Evolutionary conservation across 2,888 invertebrate species (phyloP).

Genomic region (Notodonta ziczac): DNA sequence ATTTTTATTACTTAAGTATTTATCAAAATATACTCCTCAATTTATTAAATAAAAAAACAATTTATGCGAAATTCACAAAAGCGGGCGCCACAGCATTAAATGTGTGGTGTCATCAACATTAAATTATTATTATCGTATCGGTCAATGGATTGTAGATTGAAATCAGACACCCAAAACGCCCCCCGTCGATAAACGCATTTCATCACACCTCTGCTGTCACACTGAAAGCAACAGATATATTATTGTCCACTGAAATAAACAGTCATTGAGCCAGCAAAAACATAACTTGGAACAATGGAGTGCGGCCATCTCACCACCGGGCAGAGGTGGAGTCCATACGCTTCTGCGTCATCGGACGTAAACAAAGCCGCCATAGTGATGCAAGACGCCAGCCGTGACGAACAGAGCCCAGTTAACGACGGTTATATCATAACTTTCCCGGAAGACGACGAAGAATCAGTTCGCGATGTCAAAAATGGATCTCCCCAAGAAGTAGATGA

Average conservation of each 20-base stretch:
- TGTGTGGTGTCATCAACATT: constrained; percentile 7
- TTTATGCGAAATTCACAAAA: constrained; percentile 23
- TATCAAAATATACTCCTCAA: no score
- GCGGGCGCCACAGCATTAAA: no score
- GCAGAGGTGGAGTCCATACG: constrained; percentile 61
- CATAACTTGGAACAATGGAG: constrained; percentile 63
- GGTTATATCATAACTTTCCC: constrained; percentile 69
- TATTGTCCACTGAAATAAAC: constrained; percentile 45
- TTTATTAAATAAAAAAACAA: no score
- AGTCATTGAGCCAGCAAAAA: constrained; percentile 44
- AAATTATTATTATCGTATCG: constrained; percentile 22
- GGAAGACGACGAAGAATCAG: constrained; percentile 62
- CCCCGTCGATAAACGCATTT: constrained; percentile 53
- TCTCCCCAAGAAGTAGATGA: constrained; percentile 39
- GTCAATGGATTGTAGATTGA: constrained; percentile 59
- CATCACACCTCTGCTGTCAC: constrained; percentile 48
- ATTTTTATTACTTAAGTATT: no score
- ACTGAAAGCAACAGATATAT: constrained; percentile 38
- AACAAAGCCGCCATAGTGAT: constrained; percentile 50
- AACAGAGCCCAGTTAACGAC: constrained; percentile 51
- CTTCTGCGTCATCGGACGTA: constrained; percentile 46
- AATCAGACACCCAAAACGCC: constrained; percentile 70
- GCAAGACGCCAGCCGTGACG: constrained; percentile 53
- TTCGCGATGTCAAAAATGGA: constrained; percentile 43
- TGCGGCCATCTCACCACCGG: constrained; percentile 62